Percentiles rank a stretch among this genome's conserved stretches.
Conservation (phyloP, 2,113 vertebrate species). For the Coptodon rendalli region DNA sequence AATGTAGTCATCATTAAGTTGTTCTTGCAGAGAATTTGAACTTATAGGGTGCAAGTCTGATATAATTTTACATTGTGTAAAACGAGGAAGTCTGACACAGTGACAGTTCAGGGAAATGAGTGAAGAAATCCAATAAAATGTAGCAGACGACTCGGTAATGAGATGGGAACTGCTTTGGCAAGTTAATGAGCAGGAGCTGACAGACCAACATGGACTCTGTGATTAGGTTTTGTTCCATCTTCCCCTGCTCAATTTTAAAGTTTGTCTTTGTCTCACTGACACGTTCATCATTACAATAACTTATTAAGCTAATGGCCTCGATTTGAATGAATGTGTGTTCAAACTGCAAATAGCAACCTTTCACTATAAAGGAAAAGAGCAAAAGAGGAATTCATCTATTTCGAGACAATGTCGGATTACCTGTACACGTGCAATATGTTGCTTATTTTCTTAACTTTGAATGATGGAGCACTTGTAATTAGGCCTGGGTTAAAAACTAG, state of each 20-base stretch:
- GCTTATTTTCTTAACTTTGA: not conserved
- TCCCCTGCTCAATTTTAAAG: not conserved
- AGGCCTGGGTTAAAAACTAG: not conserved
- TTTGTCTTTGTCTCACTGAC: constrained; percentile 16
- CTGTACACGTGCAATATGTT: not conserved
- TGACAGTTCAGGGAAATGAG: constrained; percentile 31
- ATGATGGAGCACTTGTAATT: not conserved
- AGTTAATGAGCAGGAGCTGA: constrained; percentile 36
- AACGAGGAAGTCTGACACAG: not conserved
- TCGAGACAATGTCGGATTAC: not conserved
- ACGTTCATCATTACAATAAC: constrained; percentile 37
- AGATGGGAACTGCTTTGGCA: not conserved
- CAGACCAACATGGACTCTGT: not conserved
- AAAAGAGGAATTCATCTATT: not conserved
- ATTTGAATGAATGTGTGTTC: constrained; percentile 8
- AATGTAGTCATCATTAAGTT: not conserved
- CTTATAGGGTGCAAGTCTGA: not conserved
- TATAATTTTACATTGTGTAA: not conserved
- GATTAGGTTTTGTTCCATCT: not conserved
- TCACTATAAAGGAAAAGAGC: not conserved
- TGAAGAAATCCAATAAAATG: constrained; percentile 42
- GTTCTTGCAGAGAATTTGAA: not conserved
- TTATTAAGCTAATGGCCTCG: constrained; percentile 38
- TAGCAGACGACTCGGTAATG: not conserved
- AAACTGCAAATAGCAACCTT: constrained; percentile 18